Conservation (phyloP, 2,888 invertebrate species). For the Andrena bicolor region DNA sequence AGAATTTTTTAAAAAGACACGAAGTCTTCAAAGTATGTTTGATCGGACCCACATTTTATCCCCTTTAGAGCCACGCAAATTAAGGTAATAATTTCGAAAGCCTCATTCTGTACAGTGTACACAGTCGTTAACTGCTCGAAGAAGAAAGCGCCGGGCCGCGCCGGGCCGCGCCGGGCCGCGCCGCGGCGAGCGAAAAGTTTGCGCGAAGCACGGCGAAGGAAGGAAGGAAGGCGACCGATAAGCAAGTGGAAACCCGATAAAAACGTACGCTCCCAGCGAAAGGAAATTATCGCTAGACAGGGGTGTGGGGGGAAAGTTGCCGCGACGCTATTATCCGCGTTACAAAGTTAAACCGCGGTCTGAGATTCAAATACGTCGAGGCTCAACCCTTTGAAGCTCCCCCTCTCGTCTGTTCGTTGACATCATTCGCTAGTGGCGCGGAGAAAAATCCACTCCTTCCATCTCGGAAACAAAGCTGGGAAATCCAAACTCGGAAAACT, state of each 20-base stretch:
- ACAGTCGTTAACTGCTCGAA: too few species aligned
- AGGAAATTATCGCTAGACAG: constrained; percentile 7
- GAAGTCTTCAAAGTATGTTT: too few species aligned
- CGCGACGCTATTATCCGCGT: constrained; percentile 39
- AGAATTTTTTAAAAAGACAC: too few species aligned
- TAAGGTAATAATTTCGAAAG: too few species aligned
- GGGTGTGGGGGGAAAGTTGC: constrained; percentile 1
- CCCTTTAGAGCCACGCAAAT: too few species aligned
- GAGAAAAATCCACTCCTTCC: constrained; percentile 18
- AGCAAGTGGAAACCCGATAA: constrained; percentile 23
- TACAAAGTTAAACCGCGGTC: constrained; percentile 34
- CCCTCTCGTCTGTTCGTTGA: background rate
- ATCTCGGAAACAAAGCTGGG: too few species aligned
- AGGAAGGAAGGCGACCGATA: background rate
- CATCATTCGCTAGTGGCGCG: background rate
- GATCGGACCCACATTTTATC: too few species aligned
- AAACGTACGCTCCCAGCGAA: constrained; percentile 22
- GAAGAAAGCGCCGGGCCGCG: too few species aligned
- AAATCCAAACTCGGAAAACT: too few species aligned
- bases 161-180: too few species aligned
- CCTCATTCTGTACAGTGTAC: too few species aligned
- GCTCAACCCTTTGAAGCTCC: constrained; percentile 7
- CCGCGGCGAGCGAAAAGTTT: too few species aligned
- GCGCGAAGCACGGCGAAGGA: background rate
- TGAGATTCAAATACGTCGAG: constrained; percentile 30